Percentiles rank a stretch among this genome's conserved stretches.
These are phyloP conservation scores for Microctenopoma lineatum DNA, from an alignment of 2,797 vertebrate genomes.

Conservation along the genomic window DNA sequence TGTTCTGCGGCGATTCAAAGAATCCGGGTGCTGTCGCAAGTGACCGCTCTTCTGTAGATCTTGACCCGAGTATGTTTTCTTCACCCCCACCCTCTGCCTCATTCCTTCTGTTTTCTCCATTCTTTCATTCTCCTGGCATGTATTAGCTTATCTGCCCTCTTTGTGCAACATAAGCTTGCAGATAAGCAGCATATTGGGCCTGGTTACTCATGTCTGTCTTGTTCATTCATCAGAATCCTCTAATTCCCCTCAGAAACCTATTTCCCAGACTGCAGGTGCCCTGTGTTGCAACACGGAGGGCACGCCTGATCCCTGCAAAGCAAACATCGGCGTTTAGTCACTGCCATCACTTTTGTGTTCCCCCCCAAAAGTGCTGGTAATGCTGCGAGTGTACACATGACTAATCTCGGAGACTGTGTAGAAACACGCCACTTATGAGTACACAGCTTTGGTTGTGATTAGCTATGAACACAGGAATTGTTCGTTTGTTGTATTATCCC, in stretches of 20 bases:
- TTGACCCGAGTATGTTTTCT: constrained; percentile 66
- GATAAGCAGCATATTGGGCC: constrained; percentile 78
- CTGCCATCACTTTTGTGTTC: constrained; percentile 73
- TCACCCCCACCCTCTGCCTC: constrained; percentile 30
- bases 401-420: constrained; percentile 65
- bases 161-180: constrained; percentile 81
- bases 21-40: constrained; percentile 64
- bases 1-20: constrained; percentile 73
- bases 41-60: constrained; percentile 65
- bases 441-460: constrained; percentile 61
- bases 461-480: constrained; percentile 57
- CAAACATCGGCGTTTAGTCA: constrained; percentile 83
- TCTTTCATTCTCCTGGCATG: constrained; percentile 56
- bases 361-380: constrained; percentile 55
- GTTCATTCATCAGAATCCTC: constrained; percentile 78
- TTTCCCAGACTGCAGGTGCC: constrained; percentile 76
- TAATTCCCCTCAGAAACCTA: constrained; percentile 72
- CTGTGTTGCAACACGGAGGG: constrained; percentile 68
- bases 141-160: constrained; percentile 77
- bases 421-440: constrained; percentile 68
- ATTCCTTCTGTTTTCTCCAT: constrained; percentile 56
- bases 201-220: constrained; percentile 80
- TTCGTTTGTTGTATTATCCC: constrained; percentile 62
- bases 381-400: constrained; percentile 66
- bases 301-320: constrained; percentile 62